Evolutionary conservation across 1,140 invertebrate genomes (phyloP).

Genomic region (Steinernema feltiae): DNA sequence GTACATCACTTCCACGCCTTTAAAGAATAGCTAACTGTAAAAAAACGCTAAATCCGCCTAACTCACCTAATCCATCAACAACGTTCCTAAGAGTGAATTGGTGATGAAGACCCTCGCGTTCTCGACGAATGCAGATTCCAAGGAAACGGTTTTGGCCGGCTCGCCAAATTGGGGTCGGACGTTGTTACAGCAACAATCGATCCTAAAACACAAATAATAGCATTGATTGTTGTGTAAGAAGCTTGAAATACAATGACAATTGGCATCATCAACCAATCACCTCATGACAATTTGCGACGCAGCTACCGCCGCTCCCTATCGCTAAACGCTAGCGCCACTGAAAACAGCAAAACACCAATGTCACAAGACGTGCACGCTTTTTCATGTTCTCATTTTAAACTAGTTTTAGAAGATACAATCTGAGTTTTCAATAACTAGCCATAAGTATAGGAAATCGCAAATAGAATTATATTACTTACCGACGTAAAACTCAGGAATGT

Average conservation of each 20-base stretch:
- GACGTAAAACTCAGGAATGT: conserved; percentile 95
- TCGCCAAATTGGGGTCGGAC: conserved; percentile 76
- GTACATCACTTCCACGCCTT: conserved; percentile 78
- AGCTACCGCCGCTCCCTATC: neutral
- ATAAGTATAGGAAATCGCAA: no score
- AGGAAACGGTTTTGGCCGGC: conserved; percentile 82
- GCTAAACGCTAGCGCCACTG: neutral
- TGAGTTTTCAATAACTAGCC: no score
- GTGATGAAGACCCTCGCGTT: conserved; percentile 72
- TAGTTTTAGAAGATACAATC: neutral
- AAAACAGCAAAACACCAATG: neutral
- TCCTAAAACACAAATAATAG: conserved; percentile 63
- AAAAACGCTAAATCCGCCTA: neutral
- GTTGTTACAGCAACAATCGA: conserved; percentile 84
- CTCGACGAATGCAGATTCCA: conserved; percentile 86
- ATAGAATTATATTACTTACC: conserved; percentile 65
- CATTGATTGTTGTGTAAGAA: neutral
- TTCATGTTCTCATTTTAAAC: neutral
- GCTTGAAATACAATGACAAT: neutral
- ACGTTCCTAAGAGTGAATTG: conserved; percentile 84
- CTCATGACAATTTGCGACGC: conserved; percentile 27
- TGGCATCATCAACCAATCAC: conserved; percentile 25
- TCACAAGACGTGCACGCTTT: neutral
- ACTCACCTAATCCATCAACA: conserved; percentile 73
- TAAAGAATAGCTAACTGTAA: conserved; percentile 19